Evolutionary conservation across 2,888 invertebrate genomes (phyloP).

Genomic region (Zelleria hepariella): DNA sequence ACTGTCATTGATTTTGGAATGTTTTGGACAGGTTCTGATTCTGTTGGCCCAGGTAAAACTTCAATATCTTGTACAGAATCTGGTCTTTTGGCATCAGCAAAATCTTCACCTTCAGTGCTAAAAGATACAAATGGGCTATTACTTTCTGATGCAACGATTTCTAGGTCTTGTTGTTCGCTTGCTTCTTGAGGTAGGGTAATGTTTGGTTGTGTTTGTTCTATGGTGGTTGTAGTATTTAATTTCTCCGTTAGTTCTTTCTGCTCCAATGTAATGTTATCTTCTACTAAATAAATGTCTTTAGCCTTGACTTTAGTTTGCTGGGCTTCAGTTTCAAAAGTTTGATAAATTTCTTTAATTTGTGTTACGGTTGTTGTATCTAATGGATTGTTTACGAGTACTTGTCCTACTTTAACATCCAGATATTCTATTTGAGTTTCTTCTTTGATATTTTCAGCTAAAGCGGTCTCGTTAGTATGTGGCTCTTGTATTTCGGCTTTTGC

Average conservation of each 20-base stretch:
- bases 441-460: neutral
- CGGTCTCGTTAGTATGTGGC: neutral
- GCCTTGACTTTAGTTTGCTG: neutral
- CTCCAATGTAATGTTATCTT: neutral
- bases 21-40: neutral
- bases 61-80: neutral
- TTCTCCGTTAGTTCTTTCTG: neutral
- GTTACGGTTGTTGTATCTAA: neutral
- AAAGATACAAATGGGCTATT: constrained; percentile 45
- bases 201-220: neutral
- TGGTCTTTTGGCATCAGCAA: constrained; percentile 7
- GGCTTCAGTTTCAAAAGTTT: neutral
- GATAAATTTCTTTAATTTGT: neutral
- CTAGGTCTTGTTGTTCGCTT: constrained; percentile 9
- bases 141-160: constrained; percentile 35
- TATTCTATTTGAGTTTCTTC: neutral
- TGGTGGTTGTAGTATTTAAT: neutral
- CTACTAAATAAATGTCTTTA: neutral
- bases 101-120: constrained; percentile 21
- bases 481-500: neutral
- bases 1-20: neutral
- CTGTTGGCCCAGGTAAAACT: neutral
- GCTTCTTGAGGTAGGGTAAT: neutral
- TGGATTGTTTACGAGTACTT: constrained; percentile 12
- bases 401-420: constrained; percentile 16